Percentiles rank a stretch among this genome's conserved stretches.
Evolutionary conservation across 2,797 vertebrate species (phyloP).

Genomic region (Heteromormyrus szaboi): DNA sequence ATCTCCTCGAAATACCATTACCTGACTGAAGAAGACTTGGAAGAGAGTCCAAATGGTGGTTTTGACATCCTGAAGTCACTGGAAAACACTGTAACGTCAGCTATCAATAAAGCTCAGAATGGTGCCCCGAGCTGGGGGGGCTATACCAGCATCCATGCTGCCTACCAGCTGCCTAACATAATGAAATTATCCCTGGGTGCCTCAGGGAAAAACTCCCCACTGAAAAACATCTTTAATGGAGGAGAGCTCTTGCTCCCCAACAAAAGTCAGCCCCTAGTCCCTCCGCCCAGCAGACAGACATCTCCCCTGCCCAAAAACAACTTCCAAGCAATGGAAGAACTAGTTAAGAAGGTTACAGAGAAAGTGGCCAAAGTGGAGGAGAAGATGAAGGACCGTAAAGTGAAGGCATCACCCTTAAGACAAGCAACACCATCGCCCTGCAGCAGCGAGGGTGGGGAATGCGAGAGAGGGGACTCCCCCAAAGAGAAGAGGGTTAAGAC

Average conservation of each 20-base stretch:
- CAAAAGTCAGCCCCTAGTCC: slow-evolving; percentile 77
- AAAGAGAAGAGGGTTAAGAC: slow-evolving; percentile 70
- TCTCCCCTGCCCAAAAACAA: slow-evolving; percentile 86
- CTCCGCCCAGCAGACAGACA: slow-evolving; percentile 76
- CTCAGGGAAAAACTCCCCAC: slow-evolving; percentile 69
- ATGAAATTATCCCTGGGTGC: slow-evolving; percentile 77
- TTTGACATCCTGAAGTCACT: slow-evolving; percentile 95
- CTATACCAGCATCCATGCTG: slow-evolving; percentile 95
- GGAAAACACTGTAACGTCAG: slow-evolving; percentile 93
- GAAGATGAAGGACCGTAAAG: slow-evolving; percentile 74
- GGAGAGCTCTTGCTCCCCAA: slow-evolving; percentile 64
- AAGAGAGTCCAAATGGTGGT: slow-evolving; percentile 89
- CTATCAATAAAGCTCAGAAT: slow-evolving; percentile 97
- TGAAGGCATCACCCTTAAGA: slow-evolving; percentile 67
- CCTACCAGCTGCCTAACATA: slow-evolving; percentile 91
- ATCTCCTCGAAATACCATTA: slow-evolving; percentile 86
- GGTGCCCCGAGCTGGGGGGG: slow-evolving; percentile 96
- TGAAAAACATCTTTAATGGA: slow-evolving; percentile 76
- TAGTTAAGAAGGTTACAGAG: slow-evolving; percentile 89
- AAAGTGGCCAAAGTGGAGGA: slow-evolving; percentile 87
- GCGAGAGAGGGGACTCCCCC: slow-evolving; percentile 66
- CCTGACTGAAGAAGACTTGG: slow-evolving; percentile 90
- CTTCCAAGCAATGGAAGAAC: slow-evolving; percentile 88
- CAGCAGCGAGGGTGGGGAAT: slow-evolving; percentile 75
- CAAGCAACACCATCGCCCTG: slow-evolving; percentile 71